Base-by-base conservation (phyloP, 2,113 vertebrate species). In the Mustelus asterias region DNA sequence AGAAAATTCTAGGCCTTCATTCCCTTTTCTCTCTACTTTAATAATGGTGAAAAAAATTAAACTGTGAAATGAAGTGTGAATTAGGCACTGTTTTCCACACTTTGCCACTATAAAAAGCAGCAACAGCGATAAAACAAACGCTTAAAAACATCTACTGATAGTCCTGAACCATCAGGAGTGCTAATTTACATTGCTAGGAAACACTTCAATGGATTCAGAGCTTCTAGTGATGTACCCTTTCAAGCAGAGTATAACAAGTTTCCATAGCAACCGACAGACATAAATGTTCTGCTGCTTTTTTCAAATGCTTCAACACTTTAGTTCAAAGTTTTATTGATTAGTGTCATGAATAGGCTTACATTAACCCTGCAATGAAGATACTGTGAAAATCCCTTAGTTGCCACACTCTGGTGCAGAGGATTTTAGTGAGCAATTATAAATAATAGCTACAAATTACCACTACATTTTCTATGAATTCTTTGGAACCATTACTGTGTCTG, bases 231-330 rank as follows among this genome's bases (percentile, higher is more conserved):
- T 93, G 29, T 24, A 67, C 9, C 7, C 29, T 93, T 37, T 93
- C 60, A 90, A 60, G 2, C 54, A 41, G 33, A 65, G 24, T 63
- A 67, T 29, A 65, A n/a, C 60, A 22, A n/a, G 63, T 93, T 93
- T 93, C 89, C 89, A 93, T 67, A 63, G 89, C 60, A 93, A 93
- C 89, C 63, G 33, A 7, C 60, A 63, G 58, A 63, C 88, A 29
- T 88, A 92, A 63, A 92, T 65, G n/a, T 63, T 93, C 89, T 93
- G 60, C 86, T 89, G 9, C 3, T 67, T 93, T 67, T 93, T 65
- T 37, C 89, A 65, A 67, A 63, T 18, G n/a, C 60, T 93, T 93
- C 89, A 92, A 92, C 58, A 65, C 33, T 44, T 33, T n/a, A 65
- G 48, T 54, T 54, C 5, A 54, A 54, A 54, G 48, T 54, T 54